These are phyloP conservation scores for Drosophila nr. fundita DNA, from an alignment of 2,888 invertebrate species.

Conservation along the genomic window DNA sequence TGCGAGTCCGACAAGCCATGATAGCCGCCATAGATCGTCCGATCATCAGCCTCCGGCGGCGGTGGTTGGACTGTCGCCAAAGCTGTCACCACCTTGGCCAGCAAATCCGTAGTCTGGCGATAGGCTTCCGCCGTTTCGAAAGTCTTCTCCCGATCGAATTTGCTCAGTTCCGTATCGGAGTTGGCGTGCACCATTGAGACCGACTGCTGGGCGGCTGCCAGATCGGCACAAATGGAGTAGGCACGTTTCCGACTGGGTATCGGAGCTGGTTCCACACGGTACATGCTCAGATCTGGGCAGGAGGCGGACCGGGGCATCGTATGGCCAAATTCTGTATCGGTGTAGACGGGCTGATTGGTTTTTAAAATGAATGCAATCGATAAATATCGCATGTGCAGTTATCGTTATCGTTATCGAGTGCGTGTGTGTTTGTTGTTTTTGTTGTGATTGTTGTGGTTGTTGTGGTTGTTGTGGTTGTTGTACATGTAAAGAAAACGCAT, in stretches of 20 bases:
- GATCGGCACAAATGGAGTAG: conserved; percentile 88
- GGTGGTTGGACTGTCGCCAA: conserved; percentile 87
- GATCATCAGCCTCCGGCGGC: conserved; percentile 85
- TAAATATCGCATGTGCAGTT: conserved; percentile 25
- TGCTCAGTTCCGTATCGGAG: conserved; percentile 92
- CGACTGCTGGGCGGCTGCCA: conserved; percentile 63
- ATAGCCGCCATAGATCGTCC: conserved; percentile 85
- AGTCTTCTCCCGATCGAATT: conserved; percentile 92
- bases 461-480: conserved; percentile 44
- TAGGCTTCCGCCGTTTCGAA: conserved; percentile 88
- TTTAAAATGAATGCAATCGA: conserved; percentile 10
- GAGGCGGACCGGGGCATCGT: conserved; percentile 87
- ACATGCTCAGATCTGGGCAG: conserved; percentile 89
- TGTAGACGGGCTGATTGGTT: conserved; percentile 90
- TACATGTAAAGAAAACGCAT: conserved; percentile 64
- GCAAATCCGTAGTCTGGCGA: conserved; percentile 90
- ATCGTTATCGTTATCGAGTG: conserved; percentile 27
- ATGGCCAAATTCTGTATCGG: conserved; percentile 86
- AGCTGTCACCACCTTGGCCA: conserved; percentile 92
- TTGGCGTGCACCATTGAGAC: conserved; percentile 86
- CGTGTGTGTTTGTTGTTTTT: conserved; percentile 14
- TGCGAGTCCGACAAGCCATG: conserved; percentile 91
- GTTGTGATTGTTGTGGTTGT: conserved; percentile 24
- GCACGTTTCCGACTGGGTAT: conserved; percentile 87
- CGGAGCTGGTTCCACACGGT: conserved; percentile 86